Evolutionary conservation across 2,113 vertebrate species (phyloP).

Genomic region (Oreochromis tanganicae): DNA sequence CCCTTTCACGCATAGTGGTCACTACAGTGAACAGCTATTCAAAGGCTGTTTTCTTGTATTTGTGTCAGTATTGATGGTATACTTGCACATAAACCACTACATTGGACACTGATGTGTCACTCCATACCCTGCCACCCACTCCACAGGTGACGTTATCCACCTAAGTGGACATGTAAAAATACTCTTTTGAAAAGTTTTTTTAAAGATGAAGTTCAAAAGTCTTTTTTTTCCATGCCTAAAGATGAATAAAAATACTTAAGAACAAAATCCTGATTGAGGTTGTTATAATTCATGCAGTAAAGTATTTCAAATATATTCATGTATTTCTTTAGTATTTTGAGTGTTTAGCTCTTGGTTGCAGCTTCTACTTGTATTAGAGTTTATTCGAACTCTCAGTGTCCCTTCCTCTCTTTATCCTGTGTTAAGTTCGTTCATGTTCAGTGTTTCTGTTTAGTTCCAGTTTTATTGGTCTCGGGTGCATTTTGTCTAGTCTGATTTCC

Average conservation of each 20-base stretch:
- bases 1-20: not conserved
- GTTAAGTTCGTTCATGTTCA: too few relatives aligned
- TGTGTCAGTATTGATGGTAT: not conserved
- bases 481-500: too few relatives aligned
- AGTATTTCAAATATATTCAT: too few relatives aligned
- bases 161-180: not conserved
- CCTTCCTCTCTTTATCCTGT: too few relatives aligned
- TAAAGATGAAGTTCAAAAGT: not conserved
- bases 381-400: too few relatives aligned
- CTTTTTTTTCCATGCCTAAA: not conserved
- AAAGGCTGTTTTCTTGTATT: not conserved
- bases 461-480: too few relatives aligned
- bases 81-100: not conserved
- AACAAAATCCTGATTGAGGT: not conserved
- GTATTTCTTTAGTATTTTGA: too few relatives aligned
- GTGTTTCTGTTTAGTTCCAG: too few relatives aligned
- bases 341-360: too few relatives aligned
- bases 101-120: not conserved
- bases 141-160: not conserved
- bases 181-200: not conserved
- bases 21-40: not conserved
- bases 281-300: too few relatives aligned
- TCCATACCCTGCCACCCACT: not conserved
- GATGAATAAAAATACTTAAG: not conserved
- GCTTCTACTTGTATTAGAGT: too few relatives aligned